phyloP scores from a whole-genome alignment of 1,140 invertebrate genomes.

The Drosophila arizonae region DNA sequence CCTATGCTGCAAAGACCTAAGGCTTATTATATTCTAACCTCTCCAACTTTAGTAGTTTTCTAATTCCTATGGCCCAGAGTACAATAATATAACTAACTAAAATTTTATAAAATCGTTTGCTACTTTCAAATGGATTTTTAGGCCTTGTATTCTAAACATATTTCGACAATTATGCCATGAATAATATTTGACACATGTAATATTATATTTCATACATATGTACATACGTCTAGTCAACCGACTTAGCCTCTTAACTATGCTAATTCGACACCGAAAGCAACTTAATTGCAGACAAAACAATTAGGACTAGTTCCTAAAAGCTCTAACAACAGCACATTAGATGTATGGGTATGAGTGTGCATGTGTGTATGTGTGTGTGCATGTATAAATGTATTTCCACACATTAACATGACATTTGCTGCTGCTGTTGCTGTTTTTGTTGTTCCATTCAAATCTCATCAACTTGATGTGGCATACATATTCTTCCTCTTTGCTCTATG shows the following conservation, averaged over 20 bases:
- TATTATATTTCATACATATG: too few relatives aligned
- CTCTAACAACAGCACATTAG: neutral
- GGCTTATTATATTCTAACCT: too few relatives aligned
- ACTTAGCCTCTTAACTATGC: neutral
- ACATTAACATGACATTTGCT: constrained; percentile 43
- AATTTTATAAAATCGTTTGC: too few relatives aligned
- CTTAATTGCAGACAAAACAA: constrained; percentile 7
- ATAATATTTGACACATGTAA: too few relatives aligned
- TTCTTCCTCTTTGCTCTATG: neutral
- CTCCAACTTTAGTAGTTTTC: too few relatives aligned
- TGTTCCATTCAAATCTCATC: constrained; percentile 25
- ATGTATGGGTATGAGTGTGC: neutral
- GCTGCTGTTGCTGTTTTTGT: constrained; percentile 12
- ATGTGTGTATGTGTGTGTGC: neutral
- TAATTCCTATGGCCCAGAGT: too few relatives aligned
- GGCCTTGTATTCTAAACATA: too few relatives aligned
- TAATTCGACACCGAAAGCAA: neutral
- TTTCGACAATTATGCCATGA: too few relatives aligned
- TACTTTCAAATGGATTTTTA: too few relatives aligned
- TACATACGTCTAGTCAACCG: neutral
- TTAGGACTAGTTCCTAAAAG: constrained; percentile 14
- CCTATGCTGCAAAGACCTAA: too few relatives aligned
- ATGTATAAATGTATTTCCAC: neutral
- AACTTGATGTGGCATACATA: constrained; percentile 32
- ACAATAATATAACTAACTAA: too few relatives aligned